Base-by-base conservation (phyloP, 2,113 vertebrate genomes). In the Cochlearius cochlearius region DNA sequence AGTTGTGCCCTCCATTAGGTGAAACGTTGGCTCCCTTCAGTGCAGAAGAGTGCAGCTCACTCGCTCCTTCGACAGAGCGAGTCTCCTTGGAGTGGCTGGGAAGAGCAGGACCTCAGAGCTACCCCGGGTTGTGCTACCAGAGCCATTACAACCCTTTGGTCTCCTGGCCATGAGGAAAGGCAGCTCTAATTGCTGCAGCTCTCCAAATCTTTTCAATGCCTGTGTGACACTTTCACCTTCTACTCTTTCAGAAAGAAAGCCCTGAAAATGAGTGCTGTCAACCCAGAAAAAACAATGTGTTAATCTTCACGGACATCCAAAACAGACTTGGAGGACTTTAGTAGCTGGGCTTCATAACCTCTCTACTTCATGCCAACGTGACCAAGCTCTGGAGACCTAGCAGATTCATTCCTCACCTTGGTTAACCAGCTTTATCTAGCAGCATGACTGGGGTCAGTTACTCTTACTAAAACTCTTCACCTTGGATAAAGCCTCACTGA, bases 201-300 rank as follows among this genome's bases (percentile, higher is more conserved):
- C 67, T 92, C 62, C 62, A 55, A 66, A 90, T 53, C 30, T 74
- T 84, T 88, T 76, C 71, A 83, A 1, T 60, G 39, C 11, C 60
- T 45, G 19, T 53, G 52, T 73, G 64, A 72, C 80, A 82, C 63
- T 96, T 92, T 66, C 67, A 62, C 62, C 55, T 86, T 74, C 47
- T 72, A n/a, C 50, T 69, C 63, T 94, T 88, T 84, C 74, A 32
- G 66, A 79, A 89, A 75, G 27, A n/a, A n/a, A 92, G 88, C 39
- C 86, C 77, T 76, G 76, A 80, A 96, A 93, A 91, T 34, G 53
- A 89, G 82, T 72, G 47, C 75, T 94, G 78, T 69, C 67, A 92
- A 45, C 39, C 7, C 27, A 53, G 94, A 68, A 91, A 77, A 89
- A 87, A 22, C 38, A 47, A n/a, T 34, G 55, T 71, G 56, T 90